Evolutionary conservation across 1,140 invertebrate species (phyloP).

Genomic region (Battus philenor): DNA sequence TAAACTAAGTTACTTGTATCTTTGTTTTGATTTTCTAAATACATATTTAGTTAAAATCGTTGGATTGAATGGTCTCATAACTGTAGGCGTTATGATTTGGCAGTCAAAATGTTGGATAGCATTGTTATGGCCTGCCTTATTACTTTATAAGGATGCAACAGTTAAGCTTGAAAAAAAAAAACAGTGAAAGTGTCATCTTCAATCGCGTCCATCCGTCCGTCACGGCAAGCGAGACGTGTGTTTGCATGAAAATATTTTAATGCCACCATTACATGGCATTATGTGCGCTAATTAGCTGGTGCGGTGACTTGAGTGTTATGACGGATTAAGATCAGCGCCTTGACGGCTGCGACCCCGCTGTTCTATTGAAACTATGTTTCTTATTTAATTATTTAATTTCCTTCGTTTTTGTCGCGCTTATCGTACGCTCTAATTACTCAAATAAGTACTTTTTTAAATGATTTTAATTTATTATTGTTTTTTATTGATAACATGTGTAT

Average conservation of each 20-base stretch:
- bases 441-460: background rate
- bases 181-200: constrained; percentile 58
- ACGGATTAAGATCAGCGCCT: constrained; percentile 27
- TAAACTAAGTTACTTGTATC: too few species aligned
- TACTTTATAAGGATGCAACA: constrained; percentile 14
- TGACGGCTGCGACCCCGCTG: constrained; percentile 16
- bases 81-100: too few species aligned
- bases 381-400: constrained; percentile 1
- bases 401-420: constrained; percentile 5
- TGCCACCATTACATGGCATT: constrained; percentile 41
- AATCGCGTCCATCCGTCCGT: constrained; percentile 29
- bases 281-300: constrained; percentile 39
- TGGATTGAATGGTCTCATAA: too few species aligned
- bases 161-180: constrained; percentile 41
- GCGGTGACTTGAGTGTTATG: constrained; percentile 19
- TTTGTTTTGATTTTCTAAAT: too few species aligned
- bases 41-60: too few species aligned
- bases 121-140: too few species aligned
- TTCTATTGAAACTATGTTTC: constrained; percentile 15
- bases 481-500: too few species aligned
- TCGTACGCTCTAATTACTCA: constrained; percentile 2
- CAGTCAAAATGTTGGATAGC: too few species aligned
- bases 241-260: constrained; percentile 59
- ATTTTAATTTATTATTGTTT: too few species aligned
- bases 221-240: constrained; percentile 31